Percentiles rank a stretch among this genome's conserved stretches.
Conservation (phyloP, 2,888 invertebrate genomes). For the Stenodera caucasica region DNA sequence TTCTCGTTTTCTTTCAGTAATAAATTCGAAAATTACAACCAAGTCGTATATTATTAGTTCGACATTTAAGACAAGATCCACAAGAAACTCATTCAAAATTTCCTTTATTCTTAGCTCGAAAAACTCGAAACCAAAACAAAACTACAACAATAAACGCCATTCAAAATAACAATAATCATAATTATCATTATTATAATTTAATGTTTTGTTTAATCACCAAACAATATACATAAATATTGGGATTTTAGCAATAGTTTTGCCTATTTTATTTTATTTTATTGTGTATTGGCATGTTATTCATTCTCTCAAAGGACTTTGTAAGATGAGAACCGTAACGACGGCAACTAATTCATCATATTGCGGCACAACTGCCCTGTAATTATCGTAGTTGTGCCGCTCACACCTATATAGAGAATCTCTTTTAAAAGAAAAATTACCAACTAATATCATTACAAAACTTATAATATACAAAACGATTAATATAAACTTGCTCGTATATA, state of each 20-base stretch:
- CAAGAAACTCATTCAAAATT: constrained; percentile 5
- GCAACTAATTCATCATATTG: constrained; percentile 56
- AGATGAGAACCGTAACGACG: constrained; percentile 46
- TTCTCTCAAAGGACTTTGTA: constrained; percentile 8
- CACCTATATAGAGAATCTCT: constrained; percentile 43
- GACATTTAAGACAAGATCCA: constrained; percentile 45
- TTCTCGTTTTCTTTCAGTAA: constrained; percentile 17
- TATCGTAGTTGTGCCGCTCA: constrained; percentile 50
- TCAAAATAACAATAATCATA: constrained; percentile 20
- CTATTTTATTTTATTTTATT: neutral
- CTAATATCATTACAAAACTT: constrained; percentile 39
- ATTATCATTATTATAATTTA: too few species aligned
- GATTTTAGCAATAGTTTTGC: neutral
- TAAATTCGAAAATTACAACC: constrained; percentile 45
- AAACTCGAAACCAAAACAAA: constrained; percentile 25
- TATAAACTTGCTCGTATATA: neutral
- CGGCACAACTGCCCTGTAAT: constrained; percentile 53
- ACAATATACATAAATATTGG: neutral
- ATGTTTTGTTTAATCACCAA: neutral
- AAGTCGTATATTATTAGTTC: constrained; percentile 43
- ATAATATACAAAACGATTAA: constrained; percentile 35
- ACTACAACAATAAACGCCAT: constrained; percentile 43
- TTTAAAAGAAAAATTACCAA: constrained; percentile 40
- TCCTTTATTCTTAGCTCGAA: neutral
- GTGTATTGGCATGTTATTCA: too few species aligned